Evolutionary conservation across 2,113 vertebrate species (phyloP), one percentile per base, ranked within the genome.

Genomic region (Carassius gibelio): DNA sequence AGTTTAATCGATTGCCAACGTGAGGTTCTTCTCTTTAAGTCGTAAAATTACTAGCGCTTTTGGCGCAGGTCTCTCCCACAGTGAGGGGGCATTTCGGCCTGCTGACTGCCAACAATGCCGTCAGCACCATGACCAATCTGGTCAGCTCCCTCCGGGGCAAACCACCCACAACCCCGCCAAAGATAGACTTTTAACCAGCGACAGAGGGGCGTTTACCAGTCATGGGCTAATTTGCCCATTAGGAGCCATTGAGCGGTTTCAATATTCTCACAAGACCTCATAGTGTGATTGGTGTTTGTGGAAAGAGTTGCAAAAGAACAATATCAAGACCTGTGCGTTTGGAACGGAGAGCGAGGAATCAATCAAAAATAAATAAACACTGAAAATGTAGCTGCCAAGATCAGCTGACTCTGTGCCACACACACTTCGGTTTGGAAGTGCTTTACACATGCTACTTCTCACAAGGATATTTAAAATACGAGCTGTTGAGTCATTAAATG

Each of bases 211-310:
- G 95, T 94, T 93, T 94, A 96, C 94, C 94, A 96, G 96, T 96
- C 95, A 95, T 93, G 95, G 94, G 94, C 96, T 96, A 97, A 97
- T 96, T 96, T 95, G 94, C 92, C 94, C 93, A 96, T 95, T 96
- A 94, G 91, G 93, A 91, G 85, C 93, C 92, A 96, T 96, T 96
- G 94, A 95, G 85, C 87, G 87, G 89, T 87, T 92, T 92, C 92
- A 92, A 91, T 93, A 92, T 94, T 95, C 95, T 95, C 95, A 95
- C 96, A 94, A 95, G 96, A 96, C 95, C 96, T 94, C 96, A 96
- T 95, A 93, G 94, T 90, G 94, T 26, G 55, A 62, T 91, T 88
- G 85, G 91, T 94, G 92, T 92, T 91, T 91, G 91, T 92, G 92
- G 91, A 89, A 21, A 74, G n/a, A 48, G 72, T 75, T 75, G 72